A percentile compares a stretch with the other conserved stretches of the same genome.
phyloP scores from a whole-genome alignment of 2,113 vertebrate genomes.

The Grantiella picta region DNA sequence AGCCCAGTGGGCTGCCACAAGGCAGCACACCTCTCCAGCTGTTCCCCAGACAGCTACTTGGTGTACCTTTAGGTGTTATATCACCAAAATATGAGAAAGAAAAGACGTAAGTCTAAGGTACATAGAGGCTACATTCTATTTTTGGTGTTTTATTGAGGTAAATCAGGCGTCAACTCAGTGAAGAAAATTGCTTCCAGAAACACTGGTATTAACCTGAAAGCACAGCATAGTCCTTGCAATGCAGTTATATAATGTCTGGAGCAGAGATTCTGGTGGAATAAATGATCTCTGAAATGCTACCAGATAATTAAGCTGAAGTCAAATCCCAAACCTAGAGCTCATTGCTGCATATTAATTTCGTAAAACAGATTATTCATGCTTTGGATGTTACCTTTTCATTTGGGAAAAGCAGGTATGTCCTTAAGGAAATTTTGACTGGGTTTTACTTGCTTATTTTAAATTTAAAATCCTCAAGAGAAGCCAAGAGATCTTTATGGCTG shows the following conservation, averaged over 20 bases:
- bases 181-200: neutral
- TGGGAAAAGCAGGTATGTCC: conserved; percentile 23
- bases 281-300: conserved; percentile 10
- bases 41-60: neutral
- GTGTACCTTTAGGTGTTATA: neutral
- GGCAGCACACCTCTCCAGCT: neutral
- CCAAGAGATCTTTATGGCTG: neutral
- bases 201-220: neutral
- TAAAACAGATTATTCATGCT: conserved; percentile 10
- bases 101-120: neutral
- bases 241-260: neutral
- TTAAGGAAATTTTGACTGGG: neutral
- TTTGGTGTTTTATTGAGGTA: neutral
- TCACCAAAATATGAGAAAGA: neutral
- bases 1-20: too few relatives aligned
- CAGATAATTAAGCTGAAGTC: conserved; percentile 18
- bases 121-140: neutral
- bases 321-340: neutral
- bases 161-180: neutral
- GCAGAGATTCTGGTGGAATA: neutral
- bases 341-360: conserved; percentile 3
- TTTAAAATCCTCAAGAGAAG: neutral
- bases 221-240: neutral
- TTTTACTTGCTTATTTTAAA: neutral
- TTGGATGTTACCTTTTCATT: conserved; percentile 2